Base-by-base conservation (phyloP, 2,888 invertebrate genomes). In the Eilema caniola region DNA sequence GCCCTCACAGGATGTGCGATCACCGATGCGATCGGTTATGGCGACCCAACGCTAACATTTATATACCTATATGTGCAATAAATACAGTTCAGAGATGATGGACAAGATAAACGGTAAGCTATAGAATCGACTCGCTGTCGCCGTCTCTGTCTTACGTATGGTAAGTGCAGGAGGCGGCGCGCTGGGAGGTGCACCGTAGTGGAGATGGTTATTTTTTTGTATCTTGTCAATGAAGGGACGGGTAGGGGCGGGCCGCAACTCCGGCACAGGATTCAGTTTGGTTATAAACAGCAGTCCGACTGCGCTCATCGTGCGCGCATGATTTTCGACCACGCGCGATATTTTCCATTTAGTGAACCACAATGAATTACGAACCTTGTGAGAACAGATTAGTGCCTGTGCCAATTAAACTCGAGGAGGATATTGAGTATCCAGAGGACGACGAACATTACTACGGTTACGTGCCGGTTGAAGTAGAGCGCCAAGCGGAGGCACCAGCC, bases 211-310 rank as follows among this genome's bases (percentile, higher is more conserved):
- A 89, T 93, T 94, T 94, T 86, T 94, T 95, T 95, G 91, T 94
- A 87, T 93, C 92, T 93, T 93, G 94, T 95, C 94, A 94, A 93
- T 92, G 93, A 94, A 94, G 92, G 93, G 91, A 91, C 92, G 92
- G 90, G 89, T 88, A 88, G 93, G 92, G 93, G 93, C 93, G 92
- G 92, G 83, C 85, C 87, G 85, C 86, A 84, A 81, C 81, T 77
- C 83, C 75, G 78, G 77, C 88, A 85, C 89, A 89, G 90, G 90
- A 88, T 84, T 85, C 89, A 70, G 62, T 69, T 72, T 69, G 89
- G 89, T 90, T 84, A 79, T 83, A 79, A 76, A 82, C 84, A 88
- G 89, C 89, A 89, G 87, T 86, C 85, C 86, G 89, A 81, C 84
- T 86, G 92, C 90, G 90, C 86, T 82, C 77, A 85, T 79, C 86